Evolutionary conservation across 2,888 invertebrate species (phyloP).

Genomic region (Acronicta psi): DNA sequence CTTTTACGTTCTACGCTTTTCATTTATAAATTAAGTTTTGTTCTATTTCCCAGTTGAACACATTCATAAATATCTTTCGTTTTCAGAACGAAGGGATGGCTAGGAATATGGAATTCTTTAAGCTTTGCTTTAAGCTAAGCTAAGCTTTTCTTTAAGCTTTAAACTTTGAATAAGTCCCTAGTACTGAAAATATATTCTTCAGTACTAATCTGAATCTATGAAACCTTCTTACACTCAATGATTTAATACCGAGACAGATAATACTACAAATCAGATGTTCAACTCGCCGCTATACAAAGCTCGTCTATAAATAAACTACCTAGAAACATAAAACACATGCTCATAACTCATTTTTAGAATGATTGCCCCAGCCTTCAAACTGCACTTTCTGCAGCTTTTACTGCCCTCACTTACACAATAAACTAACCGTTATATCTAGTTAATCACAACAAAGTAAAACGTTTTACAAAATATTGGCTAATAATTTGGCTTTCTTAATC

Average conservation of each 20-base stretch:
- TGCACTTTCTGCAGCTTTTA: conserved; percentile 40
- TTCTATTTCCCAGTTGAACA: not conserved
- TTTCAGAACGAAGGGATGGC: no score
- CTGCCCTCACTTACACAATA: conserved; percentile 11
- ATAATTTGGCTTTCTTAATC: conserved; percentile 61
- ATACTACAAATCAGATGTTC: conserved; percentile 12
- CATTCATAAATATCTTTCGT: no score
- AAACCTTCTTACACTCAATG: no score
- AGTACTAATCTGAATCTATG: no score
- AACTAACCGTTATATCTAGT: conserved; percentile 3
- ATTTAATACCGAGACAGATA: no score
- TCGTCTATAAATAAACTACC: conserved; percentile 11
- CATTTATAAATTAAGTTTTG: not conserved
- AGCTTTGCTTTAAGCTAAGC: no score
- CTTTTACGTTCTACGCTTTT: not conserved
- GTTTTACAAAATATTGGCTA: conserved; percentile 35
- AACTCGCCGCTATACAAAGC: conserved; percentile 13
- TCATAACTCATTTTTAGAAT: conserved; percentile 31
- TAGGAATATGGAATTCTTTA: no score
- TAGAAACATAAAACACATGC: conserved; percentile 28
- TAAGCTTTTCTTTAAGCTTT: no score
- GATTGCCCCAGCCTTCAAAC: conserved; percentile 38
- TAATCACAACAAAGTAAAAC: conserved; percentile 16
- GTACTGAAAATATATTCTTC: no score
- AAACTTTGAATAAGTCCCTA: no score